Evolutionary conservation across 1,140 invertebrate genomes (phyloP).

Genomic region (Sogatella furcifera): DNA sequence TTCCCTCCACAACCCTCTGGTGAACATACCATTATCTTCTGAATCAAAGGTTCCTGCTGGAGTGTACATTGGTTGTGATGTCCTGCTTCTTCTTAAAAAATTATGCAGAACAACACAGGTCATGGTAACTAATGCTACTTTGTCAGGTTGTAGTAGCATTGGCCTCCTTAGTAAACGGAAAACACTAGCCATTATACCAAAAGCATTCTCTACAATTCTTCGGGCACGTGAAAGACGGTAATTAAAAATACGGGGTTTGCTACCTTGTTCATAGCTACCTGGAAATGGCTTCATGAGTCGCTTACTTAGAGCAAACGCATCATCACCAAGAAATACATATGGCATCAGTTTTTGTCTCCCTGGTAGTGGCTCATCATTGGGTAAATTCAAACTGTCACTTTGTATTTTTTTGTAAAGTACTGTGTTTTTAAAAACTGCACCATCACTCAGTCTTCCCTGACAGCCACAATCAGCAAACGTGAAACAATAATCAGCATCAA

Average conservation of each 20-base stretch:
- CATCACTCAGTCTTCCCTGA: slow-evolving; percentile 32
- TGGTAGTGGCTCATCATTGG: background rate
- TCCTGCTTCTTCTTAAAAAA: slow-evolving; percentile 9
- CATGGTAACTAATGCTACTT: slow-evolving; percentile 24
- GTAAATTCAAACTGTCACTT: slow-evolving; percentile 2
- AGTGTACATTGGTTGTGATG: too few species aligned
- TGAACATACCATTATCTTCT: too few species aligned
- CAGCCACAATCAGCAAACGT: slow-evolving; percentile 31
- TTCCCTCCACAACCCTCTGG: too few species aligned
- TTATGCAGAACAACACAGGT: slow-evolving; percentile 20
- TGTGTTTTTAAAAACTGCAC: slow-evolving; percentile 4
- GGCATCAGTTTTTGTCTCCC: slow-evolving; percentile 23
- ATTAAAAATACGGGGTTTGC: slow-evolving; percentile 31
- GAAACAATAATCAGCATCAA: slow-evolving; percentile 35
- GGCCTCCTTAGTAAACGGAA: slow-evolving; percentile 33
- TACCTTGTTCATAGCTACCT: slow-evolving; percentile 32
- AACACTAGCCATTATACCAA: slow-evolving; percentile 36
- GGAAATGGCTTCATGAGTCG: slow-evolving; percentile 36
- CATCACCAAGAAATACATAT: slow-evolving; percentile 34
- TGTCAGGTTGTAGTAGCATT: slow-evolving; percentile 27
- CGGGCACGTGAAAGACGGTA: slow-evolving; percentile 30
- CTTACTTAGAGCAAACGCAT: slow-evolving; percentile 28
- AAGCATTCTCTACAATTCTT: slow-evolving; percentile 39
- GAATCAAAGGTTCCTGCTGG: too few species aligned
- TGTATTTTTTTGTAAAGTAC: background rate